Percentiles rank a stretch among this genome's conserved stretches.
Evolutionary conservation across 2,113 vertebrate genomes (phyloP).

Genomic region (Pungitius pungitius): DNA sequence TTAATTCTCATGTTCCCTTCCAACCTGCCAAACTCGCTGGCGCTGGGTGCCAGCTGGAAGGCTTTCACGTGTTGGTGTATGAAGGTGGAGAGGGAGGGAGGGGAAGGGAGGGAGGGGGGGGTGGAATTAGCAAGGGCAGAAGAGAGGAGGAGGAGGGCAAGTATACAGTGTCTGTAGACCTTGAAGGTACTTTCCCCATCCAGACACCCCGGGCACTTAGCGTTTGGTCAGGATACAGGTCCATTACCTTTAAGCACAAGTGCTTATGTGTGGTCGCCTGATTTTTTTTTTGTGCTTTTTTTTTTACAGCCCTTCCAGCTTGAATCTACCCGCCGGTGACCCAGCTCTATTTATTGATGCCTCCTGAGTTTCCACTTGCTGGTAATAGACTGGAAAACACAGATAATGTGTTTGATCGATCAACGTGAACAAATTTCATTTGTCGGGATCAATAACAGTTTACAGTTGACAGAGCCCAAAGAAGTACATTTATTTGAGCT

Average conservation of each 20-base stretch:
- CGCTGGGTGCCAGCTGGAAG: conserved; percentile 84
- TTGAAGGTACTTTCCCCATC: conserved; percentile 70
- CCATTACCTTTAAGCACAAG: conserved; percentile 83
- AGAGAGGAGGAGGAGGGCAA: conserved; percentile 60
- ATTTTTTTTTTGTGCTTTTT: conserved; percentile 22
- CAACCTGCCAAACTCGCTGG: conserved; percentile 81
- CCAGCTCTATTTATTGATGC: conserved; percentile 88
- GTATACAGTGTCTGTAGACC: conserved; percentile 70
- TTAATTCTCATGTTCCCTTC: conserved; percentile 82
- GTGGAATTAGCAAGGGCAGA: conserved; percentile 65
- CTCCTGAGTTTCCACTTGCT: conserved; percentile 89
- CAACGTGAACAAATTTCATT: conserved; percentile 99
- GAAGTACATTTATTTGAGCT: conserved; percentile 93
- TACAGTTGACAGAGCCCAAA: conserved; percentile 94
- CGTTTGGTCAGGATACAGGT: conserved; percentile 78
- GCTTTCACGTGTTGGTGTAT: conserved; percentile 72
- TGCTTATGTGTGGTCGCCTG: conserved; percentile 76
- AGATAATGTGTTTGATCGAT: conserved; percentile 99
- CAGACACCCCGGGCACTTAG: conserved; percentile 68
- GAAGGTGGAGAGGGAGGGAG: conserved; percentile 2
- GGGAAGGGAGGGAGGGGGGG: not conserved
- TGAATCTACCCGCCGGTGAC: conserved; percentile 84
- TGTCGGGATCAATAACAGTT: conserved; percentile 98
- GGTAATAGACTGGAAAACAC: conserved; percentile 94
- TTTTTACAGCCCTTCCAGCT: conserved; percentile 71